A percentile compares a stretch with the other conserved stretches of the same genome.
These are phyloP conservation scores for Sylvia atricapilla DNA, from an alignment of 2,113 vertebrate species.

Conservation along the genomic window DNA sequence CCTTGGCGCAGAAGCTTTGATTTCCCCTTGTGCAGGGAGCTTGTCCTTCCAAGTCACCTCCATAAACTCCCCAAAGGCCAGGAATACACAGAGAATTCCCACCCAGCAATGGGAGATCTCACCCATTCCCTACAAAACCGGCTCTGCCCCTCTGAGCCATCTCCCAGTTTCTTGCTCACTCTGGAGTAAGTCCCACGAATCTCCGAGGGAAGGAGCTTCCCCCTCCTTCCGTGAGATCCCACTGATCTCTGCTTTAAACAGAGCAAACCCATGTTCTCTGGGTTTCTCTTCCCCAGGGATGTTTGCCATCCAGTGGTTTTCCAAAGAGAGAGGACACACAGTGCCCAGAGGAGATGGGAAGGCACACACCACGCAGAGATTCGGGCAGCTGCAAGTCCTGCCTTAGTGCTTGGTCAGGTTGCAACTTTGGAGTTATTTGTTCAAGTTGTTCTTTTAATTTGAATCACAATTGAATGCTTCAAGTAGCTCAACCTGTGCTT, in stretches of 20 bases:
- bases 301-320: background rate
- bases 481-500: background rate
- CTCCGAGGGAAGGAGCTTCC: background rate
- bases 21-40: background rate
- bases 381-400: background rate
- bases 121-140: background rate
- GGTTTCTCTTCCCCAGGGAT: too few relatives aligned
- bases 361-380: background rate
- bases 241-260: background rate
- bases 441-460: constrained; percentile 23
- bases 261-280: background rate
- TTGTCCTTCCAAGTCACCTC: background rate
- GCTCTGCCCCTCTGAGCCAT: background rate
- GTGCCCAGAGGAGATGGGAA: background rate
- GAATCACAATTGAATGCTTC: constrained; percentile 13
- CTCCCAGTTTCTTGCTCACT: background rate
- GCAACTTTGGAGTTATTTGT: background rate
- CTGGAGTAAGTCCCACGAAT: background rate
- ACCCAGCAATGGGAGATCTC: background rate
- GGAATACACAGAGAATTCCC: fast-evolving
- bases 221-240: background rate
- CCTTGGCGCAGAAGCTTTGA: background rate
- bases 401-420: background rate
- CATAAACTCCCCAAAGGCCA: background rate
- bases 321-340: background rate